phyloP scores from a whole-genome alignment of 2,888 invertebrate species.

The Patella pellucida region DNA sequence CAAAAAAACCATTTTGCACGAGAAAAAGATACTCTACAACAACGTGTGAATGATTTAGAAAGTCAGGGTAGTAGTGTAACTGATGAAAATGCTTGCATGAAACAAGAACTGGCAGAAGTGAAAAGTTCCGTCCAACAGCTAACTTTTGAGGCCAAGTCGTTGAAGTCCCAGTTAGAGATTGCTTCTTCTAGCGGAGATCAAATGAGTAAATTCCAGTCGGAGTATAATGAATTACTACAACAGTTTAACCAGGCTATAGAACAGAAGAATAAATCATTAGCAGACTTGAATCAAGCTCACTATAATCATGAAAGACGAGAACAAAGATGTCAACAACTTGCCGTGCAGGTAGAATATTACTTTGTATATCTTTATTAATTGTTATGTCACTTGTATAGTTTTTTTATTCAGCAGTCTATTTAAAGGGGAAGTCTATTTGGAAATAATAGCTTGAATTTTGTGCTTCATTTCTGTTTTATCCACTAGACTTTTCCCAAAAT shows the following conservation, averaged over 20 bases:
- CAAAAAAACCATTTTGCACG: conserved; percentile 51
- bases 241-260: conserved; percentile 56
- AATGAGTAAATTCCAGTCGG: conserved; percentile 44
- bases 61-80: conserved; percentile 40
- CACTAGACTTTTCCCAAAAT: no score
- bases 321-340: conserved; percentile 62
- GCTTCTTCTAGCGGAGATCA: conserved; percentile 41
- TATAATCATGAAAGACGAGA: conserved; percentile 56
- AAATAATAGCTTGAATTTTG: no score
- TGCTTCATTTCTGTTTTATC: no score
- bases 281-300: conserved; percentile 51
- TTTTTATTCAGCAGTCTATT: no score
- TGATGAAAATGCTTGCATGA: conserved; percentile 47
- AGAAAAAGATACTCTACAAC: conserved; percentile 47
- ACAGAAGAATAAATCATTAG: conserved; percentile 54
- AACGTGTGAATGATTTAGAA: conserved; percentile 56
- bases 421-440: no score
- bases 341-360: conserved; percentile 53
- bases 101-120: conserved; percentile 43
- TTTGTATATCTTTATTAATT: not conserved
- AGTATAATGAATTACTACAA: conserved; percentile 54
- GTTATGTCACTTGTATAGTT: no score
- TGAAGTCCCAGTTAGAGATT: conserved; percentile 47
- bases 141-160: conserved; percentile 52
- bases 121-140: conserved; percentile 43